These are phyloP conservation scores for Rhadina sibilatrix DNA, from an alignment of 2,113 vertebrate genomes.

Conservation along the genomic window DNA sequence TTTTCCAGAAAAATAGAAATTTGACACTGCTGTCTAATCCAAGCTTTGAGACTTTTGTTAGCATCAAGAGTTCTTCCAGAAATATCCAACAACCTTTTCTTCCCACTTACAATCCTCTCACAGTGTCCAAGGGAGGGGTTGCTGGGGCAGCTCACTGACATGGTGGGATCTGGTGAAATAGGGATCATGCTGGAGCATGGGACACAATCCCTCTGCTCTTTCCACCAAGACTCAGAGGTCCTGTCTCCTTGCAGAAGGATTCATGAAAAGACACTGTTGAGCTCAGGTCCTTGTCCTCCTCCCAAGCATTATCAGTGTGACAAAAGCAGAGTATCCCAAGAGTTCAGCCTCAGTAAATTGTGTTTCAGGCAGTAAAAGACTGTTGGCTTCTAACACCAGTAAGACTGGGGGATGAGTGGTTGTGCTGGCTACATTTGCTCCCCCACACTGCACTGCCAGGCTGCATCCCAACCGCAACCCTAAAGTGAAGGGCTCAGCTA, in stretches of 20 bases:
- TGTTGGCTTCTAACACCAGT: neutral
- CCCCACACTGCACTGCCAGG: neutral
- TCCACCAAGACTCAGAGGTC: neutral
- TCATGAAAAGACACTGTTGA: fast-evolving
- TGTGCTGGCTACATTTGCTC: neutral
- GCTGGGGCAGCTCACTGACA: neutral
- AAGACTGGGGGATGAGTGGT: fast-evolving
- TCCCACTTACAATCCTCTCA: neutral
- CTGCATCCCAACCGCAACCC: neutral
- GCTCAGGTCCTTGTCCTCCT: neutral
- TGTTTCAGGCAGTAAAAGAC: neutral
- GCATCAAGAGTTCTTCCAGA: neutral
- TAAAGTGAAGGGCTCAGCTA: neutral
- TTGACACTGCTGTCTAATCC: neutral
- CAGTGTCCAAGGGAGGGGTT: neutral
- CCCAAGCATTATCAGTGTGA: fast-evolving
- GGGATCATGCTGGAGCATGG: fast-evolving
- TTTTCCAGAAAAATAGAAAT: neutral
- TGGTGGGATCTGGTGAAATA: fast-evolving
- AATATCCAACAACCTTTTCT: neutral
- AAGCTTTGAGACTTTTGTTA: neutral
- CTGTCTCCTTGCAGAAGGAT: neutral
- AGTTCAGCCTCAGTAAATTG: neutral
- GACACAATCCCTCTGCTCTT: neutral
- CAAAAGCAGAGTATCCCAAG: neutral